Base-by-base conservation (phyloP, 2,888 invertebrate species). In the Drosophila borborema region DNA sequence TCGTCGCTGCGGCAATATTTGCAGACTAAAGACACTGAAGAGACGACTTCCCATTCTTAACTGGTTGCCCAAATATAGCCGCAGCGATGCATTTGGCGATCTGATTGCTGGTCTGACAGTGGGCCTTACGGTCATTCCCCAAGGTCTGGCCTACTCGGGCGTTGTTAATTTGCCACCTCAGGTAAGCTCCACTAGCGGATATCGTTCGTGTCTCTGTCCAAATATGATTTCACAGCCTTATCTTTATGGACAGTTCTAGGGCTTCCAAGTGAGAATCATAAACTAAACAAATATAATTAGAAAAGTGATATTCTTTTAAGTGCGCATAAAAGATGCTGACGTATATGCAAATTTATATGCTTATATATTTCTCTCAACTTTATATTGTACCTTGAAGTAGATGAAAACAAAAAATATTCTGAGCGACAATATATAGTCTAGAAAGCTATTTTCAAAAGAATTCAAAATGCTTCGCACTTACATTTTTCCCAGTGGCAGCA, bases 101-200 rank as follows among this genome's bases (percentile, higher is more conserved):
- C 92, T 97, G 45, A 96, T 99, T 77, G 98, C 98, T 18, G 98
- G 98, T 59, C 93, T 98, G 61, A 98, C 98, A 0, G 98, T 98
- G n/a, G 98, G 98, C 3, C 82, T 93, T 1, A 93, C 93, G n/a
- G 92, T 93, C 0, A 92, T 93, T 64, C 98, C 98, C 31, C 98
- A 98, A 93, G 96, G 97, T 48, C 94, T 97, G 74, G 97, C 97
- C 16, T 97, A 97, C 92, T 95, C 97, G 34, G 96, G 95, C 91
- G 96, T 97, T 69, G 97, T 97, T 40, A 96, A 96, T 38, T 93
- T 97, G 77, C 96, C 97, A 43, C 94, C 96, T 18, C 94, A 95
- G 94, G 95, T 95, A 86, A 88, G 90, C 31, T 23, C 6, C 38
- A 20, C 10, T n/a, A 16, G 2, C 53, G 2, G 12, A 14, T 53